Evolutionary conservation across 2,113 vertebrate genomes (phyloP), one percentile per base, ranked within the genome.

Genomic region (Scortum barcoo): DNA sequence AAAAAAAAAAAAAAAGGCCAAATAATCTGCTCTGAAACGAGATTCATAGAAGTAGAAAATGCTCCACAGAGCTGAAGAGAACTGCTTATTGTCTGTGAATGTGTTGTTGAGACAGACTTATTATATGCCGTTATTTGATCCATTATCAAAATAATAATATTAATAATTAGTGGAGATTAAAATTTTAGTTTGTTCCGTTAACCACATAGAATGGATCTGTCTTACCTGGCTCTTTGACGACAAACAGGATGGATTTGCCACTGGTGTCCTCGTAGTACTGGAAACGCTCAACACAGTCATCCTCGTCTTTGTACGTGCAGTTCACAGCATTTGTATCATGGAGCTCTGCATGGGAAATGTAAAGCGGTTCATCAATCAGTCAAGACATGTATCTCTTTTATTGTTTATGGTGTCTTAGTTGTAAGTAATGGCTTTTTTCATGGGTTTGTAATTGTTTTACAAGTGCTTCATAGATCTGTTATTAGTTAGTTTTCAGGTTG

Each of bases 251-350:
- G 70, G 98, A 98, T 78, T 97, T 99, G 61, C 98, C 98, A 5
- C 96, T 98, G 92, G 96, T 89, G n/a, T 99, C 98, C 91, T 99
- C 98, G 0, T 96, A 97, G 90, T 99, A 99, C 93, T 98, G 98
- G 90, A 99, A 99, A 13, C 94, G 93, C 91, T 97, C 95, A 22
- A 99, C 96, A 0, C 98, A 99, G 85, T 98, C 98, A 0, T 99
- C 82, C 83, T 99, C 96, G 0, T 99, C 97, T 91, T 99, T 99
- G 88, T 99, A 99, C 14, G 97, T 98, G 86, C 98, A 99, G 80
- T 98, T 99, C 67, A 97, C 96, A 0, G 97, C 97, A 1, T 99
- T 95, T 60, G 97, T 97, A 60, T 97, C 96, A 63, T 96, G 96
- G 63, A 94, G 89, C 38, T 78, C 95, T 96, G 79, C 19, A 46